These are phyloP conservation scores for Hirtodrosophila cameraria DNA, from an alignment of 2,888 invertebrate species.

Conservation along the genomic window DNA sequence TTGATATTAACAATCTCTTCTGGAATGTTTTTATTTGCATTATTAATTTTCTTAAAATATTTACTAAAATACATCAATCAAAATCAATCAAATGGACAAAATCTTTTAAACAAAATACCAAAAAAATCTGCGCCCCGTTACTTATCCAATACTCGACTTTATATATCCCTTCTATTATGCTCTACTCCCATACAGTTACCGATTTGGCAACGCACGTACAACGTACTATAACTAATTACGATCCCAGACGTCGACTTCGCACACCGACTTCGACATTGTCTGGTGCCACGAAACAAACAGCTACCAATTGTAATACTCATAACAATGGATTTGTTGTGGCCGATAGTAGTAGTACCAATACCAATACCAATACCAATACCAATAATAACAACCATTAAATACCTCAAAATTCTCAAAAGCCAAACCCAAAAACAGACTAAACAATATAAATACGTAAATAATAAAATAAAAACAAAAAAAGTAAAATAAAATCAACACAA, in stretches of 20 bases:
- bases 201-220: constrained; percentile 80
- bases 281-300: constrained; percentile 68
- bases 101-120: constrained; percentile 18
- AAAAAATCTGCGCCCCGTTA: constrained; percentile 32
- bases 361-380: no score
- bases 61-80: constrained; percentile 56
- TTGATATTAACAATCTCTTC: constrained; percentile 50
- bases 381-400: constrained; percentile 52
- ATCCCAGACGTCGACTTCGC: constrained; percentile 81
- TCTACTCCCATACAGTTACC: constrained; percentile 82
- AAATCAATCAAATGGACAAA: constrained; percentile 30
- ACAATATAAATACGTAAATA: not conserved
- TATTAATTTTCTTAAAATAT: constrained; percentile 69
- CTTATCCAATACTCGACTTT: constrained; percentile 59
- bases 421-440: constrained; percentile 20
- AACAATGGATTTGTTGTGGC: constrained; percentile 82
- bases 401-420: constrained; percentile 48
- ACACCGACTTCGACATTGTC: constrained; percentile 63
- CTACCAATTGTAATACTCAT: constrained; percentile 55
- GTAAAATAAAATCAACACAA: constrained; percentile 7
- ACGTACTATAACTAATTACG: constrained; percentile 78
- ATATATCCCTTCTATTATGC: constrained; percentile 78
- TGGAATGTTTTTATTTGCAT: constrained; percentile 72
- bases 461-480: constrained; percentile 23
- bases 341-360: constrained; percentile 81